phyloP scores from a whole-genome alignment of 1,140 invertebrate species.

The Eueides isabella region DNA sequence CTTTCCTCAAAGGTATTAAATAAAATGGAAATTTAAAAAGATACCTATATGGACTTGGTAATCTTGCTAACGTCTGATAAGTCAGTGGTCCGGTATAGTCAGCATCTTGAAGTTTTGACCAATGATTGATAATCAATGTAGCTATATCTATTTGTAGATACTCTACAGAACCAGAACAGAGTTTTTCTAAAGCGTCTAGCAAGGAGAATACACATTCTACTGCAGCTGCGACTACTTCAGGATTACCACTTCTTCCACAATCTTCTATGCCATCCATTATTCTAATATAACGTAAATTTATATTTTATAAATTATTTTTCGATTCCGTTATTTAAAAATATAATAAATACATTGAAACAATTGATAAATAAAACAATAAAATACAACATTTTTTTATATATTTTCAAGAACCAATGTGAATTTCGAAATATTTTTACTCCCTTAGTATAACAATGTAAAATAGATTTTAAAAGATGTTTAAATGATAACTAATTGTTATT shows the following conservation, averaged over 20 bases:
- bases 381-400: too few relatives aligned
- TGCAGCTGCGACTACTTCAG: slow-evolving; percentile 89
- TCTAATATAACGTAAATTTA: too few relatives aligned
- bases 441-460: too few relatives aligned
- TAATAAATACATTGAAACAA: too few relatives aligned
- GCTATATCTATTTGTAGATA: slow-evolving; percentile 83
- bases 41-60: slow-evolving; percentile 90
- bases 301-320: too few relatives aligned
- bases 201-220: slow-evolving; percentile 93
- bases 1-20: too few relatives aligned
- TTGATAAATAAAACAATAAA: too few relatives aligned
- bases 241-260: slow-evolving; percentile 85
- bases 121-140: slow-evolving; percentile 87
- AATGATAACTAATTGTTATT: too few relatives aligned
- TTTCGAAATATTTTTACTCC: too few relatives aligned
- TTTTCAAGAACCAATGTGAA: too few relatives aligned
- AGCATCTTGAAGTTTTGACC: slow-evolving; percentile 88
- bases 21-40: neutral
- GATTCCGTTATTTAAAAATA: too few relatives aligned
- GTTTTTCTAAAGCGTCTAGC: slow-evolving; percentile 90
- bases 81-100: slow-evolving; percentile 93
- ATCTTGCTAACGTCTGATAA: slow-evolving; percentile 90
- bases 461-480: too few relatives aligned
- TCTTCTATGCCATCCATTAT: slow-evolving; percentile 96
- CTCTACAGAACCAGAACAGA: slow-evolving; percentile 86